Base-by-base conservation (phyloP, 2,888 invertebrate genomes). In the Eledona agricola region DNA sequence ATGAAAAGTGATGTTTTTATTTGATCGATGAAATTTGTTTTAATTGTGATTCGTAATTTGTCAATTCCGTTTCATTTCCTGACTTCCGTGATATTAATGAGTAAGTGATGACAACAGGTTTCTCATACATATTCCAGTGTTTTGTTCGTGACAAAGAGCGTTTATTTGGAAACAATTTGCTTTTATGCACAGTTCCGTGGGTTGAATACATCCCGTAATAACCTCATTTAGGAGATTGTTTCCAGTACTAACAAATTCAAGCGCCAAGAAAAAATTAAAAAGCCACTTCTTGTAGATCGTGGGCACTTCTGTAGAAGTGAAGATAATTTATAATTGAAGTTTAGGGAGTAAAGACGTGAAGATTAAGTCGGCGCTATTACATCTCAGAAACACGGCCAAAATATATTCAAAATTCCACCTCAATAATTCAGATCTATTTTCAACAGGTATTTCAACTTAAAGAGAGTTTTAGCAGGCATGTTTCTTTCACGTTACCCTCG, bases 361-460 rank as follows among this genome's bases (percentile, higher is more conserved):
- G 26, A 7, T 26, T 26, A 7, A 31, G 29, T 6, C 1, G 11
- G 6, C 23, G 37, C 25, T 38, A 17, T 17, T 42, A 42, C 16
- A 42, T 28, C 17, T 42, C 16, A 28, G 42, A 20, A 17, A n/a
- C 28, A 22, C 22, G 23, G 45, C 23, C 45, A 34, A 31, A 32
- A 50, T 28, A 51, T 51, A 45, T 51, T 51, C 35, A 51, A 51
- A 51, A 51, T 45, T 51, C 31, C 22, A 2, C 45, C 25, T 46
- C 52, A 46, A 52, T 52, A 52, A 52, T 52, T 52, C 45, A 52
- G 34, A 40, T 47, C 46, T 31, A 40, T 47, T 47, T 23, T 23
- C 46, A 17, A 31, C 52, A 52, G 40, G 47, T 47, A 32, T 45
- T n/a, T n/a, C 32, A 11, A 31, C 40, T 49, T 32, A 53, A 42